Evolutionary conservation across 2,113 vertebrate species (phyloP).

Genomic region (Salminus brasiliensis): DNA sequence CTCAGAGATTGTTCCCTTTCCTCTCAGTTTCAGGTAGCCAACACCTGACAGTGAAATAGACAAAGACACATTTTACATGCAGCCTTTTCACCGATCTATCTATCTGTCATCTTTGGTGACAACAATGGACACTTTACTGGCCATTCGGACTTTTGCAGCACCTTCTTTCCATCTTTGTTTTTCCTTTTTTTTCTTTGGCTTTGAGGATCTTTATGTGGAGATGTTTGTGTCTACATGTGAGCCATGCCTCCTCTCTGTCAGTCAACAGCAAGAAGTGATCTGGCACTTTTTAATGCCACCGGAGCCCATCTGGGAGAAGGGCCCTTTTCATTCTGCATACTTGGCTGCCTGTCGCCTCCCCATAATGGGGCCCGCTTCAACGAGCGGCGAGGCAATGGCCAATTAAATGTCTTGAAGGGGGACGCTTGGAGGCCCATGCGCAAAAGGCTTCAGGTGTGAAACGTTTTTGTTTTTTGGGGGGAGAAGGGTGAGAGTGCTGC

Average conservation of each 20-base stretch:
- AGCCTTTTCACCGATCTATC: not conserved
- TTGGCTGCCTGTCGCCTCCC: conserved; percentile 87
- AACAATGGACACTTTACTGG: not conserved
- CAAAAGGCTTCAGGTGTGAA: conserved; percentile 99
- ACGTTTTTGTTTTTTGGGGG: conserved; percentile 84
- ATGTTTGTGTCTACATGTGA: conserved; percentile 67
- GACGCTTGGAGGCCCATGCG: conserved; percentile 89
- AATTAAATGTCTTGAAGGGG: conserved; percentile 99
- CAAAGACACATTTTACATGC: not conserved
- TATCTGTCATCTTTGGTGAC: not conserved
- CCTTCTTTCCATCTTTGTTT: conserved; percentile 34
- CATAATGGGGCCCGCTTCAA: conserved; percentile 92
- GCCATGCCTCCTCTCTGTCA: conserved; percentile 69
- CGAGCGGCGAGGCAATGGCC: conserved; percentile 95
- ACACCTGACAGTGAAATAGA: not conserved
- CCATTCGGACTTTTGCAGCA: not conserved
- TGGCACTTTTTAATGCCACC: conserved; percentile 80
- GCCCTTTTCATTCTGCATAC: conserved; percentile 91
- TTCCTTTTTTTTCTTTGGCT: conserved; percentile 40
- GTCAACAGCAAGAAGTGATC: conserved; percentile 87
- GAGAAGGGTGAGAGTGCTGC: conserved; percentile 86
- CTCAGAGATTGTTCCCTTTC: conserved; percentile 6
- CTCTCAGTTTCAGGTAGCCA: not conserved
- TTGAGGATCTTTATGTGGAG: not conserved
- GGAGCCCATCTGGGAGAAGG: conserved; percentile 86